These are phyloP conservation scores for Andricus curvator DNA, from an alignment of 2,888 invertebrate species.

Conservation along the genomic window DNA sequence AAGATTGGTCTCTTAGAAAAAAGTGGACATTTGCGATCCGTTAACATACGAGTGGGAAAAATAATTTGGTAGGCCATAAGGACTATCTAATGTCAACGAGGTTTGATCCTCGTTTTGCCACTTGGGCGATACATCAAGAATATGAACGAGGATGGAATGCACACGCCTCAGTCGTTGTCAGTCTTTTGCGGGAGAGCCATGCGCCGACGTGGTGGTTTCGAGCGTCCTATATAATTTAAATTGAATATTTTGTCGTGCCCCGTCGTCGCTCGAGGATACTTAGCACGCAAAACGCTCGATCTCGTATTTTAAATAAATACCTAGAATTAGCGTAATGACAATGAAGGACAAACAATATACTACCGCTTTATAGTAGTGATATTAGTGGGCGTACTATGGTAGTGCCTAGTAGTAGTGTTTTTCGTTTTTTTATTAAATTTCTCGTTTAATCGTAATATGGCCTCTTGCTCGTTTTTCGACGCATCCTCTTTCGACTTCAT, in stretches of 20 bases:
- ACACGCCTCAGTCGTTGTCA: slow-evolving; percentile 42
- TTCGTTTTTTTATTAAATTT: slow-evolving; percentile 54
- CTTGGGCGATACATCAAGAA: slow-evolving; percentile 32
- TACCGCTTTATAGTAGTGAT: slow-evolving; percentile 72
- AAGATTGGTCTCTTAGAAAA: slow-evolving; percentile 9
- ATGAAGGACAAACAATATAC: slow-evolving; percentile 71
- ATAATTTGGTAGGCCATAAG: slow-evolving; percentile 39
- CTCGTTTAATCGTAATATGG: slow-evolving; percentile 74
- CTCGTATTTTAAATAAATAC: slow-evolving; percentile 70
- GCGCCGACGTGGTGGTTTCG: slow-evolving; percentile 36
- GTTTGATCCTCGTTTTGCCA: slow-evolving; percentile 21
- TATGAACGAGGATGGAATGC: slow-evolving; percentile 41
- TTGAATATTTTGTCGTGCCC: slow-evolving; percentile 48
- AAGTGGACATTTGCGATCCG: not conserved
- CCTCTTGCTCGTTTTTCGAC: slow-evolving; percentile 59
- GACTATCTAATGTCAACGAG: slow-evolving; percentile 33
- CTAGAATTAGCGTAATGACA: slow-evolving; percentile 70
- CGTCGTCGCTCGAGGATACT: slow-evolving; percentile 62
- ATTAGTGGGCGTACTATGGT: slow-evolving; percentile 74
- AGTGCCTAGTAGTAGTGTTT: slow-evolving; percentile 73
- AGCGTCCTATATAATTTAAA: slow-evolving; percentile 39
- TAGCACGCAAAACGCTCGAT: slow-evolving; percentile 63
- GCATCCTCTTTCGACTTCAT: slow-evolving; percentile 41
- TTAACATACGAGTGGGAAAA: slow-evolving; percentile 22
- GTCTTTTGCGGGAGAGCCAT: slow-evolving; percentile 41